phyloP scores from a whole-genome alignment of 2,888 invertebrate genomes.

The Aleiodes testaceus region DNA sequence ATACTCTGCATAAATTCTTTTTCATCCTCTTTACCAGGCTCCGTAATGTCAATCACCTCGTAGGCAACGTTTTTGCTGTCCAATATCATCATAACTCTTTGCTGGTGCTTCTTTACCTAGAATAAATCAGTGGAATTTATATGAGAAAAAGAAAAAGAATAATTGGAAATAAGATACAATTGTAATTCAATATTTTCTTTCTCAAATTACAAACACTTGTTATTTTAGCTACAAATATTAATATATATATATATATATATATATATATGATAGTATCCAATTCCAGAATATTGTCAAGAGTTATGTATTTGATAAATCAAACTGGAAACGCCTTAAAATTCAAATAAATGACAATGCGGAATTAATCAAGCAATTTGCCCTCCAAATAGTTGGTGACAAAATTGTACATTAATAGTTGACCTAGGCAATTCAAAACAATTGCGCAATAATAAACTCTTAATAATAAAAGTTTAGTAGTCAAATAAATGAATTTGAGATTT shows the following conservation, averaged over 20 bases:
- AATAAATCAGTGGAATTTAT: constrained; percentile 56
- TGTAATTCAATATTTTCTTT: too few species aligned
- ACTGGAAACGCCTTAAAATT: constrained; percentile 10
- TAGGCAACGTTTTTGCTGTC: constrained; percentile 93
- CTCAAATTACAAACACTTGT: too few species aligned
- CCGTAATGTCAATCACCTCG: constrained; percentile 94
- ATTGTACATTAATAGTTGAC: constrained; percentile 38
- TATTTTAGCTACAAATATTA: too few species aligned
- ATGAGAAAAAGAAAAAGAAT: not conserved
- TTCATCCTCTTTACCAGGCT: constrained; percentile 90
- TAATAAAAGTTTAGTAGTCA: not conserved
- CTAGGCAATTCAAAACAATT: constrained; percentile 27
- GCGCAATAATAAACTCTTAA: constrained; percentile 16
- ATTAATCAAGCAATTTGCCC: constrained; percentile 2
- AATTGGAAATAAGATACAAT: too few species aligned
- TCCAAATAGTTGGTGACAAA: constrained; percentile 19
- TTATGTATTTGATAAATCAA: not conserved
- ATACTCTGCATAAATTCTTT: constrained; percentile 95
- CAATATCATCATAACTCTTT: constrained; percentile 93
- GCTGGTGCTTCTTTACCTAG: constrained; percentile 97
- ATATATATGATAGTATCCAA: too few species aligned
- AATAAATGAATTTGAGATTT: not conserved
- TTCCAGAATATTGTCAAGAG: too few species aligned
- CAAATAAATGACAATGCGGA: constrained; percentile 31
- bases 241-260: too few species aligned